Base-by-base conservation (phyloP, 1,140 invertebrate genomes). In the Drosophila insularis region DNA sequence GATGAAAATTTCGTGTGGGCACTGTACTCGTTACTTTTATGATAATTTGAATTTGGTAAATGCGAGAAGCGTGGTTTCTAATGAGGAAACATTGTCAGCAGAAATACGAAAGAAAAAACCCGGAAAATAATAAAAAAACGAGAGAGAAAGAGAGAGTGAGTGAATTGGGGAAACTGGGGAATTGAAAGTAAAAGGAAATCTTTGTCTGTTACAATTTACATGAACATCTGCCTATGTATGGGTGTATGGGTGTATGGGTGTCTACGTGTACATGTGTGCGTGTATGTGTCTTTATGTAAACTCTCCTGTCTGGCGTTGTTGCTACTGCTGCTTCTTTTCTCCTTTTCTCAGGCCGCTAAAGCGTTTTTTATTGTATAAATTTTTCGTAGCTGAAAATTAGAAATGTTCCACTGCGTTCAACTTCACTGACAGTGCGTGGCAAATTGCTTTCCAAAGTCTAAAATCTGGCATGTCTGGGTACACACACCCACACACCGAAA, bases 371-470 rank as follows among this genome's bases (percentile, higher is more conserved):
- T 87, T 89, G 84, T 82, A 77, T 72, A 89, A 72, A 84, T 84
- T 89, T 80, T 78, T 89, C 74, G 84, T 89, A 89, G 84, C 84
- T 89, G 84, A 89, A 89, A 89, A 89, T 89, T 89, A 89, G 84
- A 89, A 89, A 89, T 84, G 84, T 89, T 89, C 70, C 76, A 82
- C 68, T 78, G 84, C 84, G 84, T 87, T 89, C 84, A 84, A 89
- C 84, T 89, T 89, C 84, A 89, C 84, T 89, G 84, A 72, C 84
- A 89, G 84, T 89, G 84, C 84, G 84, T 89, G 84, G 84, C 84
- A 89, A 89, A 89, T 89, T 89, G 84, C 84, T 89, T 89, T 89
- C 74, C 84, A 81, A 89, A 89, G 85, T 85, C 81, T 85, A 53
- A 69, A 84, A 73, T 73, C 84, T 87, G 69, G 61, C 75, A 61